These are phyloP conservation scores for Leucoraja erinaceus DNA, from an alignment of 2,113 vertebrate genomes.

Conservation along the genomic window DNA sequence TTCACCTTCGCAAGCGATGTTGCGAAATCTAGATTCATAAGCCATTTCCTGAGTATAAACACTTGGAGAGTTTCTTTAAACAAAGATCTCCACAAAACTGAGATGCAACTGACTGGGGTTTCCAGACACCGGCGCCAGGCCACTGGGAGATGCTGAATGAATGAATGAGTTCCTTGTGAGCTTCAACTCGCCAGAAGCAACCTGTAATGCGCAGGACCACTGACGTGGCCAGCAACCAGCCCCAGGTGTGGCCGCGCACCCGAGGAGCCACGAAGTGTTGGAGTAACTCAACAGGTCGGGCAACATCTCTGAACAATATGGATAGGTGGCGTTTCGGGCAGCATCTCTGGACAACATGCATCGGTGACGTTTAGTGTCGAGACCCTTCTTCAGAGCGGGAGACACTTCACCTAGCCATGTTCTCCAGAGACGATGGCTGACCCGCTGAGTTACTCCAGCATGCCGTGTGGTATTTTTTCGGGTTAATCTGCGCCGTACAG, in stretches of 20 bases:
- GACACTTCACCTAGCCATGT: too few relatives aligned
- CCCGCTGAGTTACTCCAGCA: too few relatives aligned
- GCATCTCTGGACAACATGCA: too few relatives aligned
- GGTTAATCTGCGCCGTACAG: too few relatives aligned
- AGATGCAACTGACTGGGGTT: background rate
- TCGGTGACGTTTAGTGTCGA: too few relatives aligned
- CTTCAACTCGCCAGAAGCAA: background rate
- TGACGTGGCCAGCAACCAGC: slow-evolving; percentile 21
- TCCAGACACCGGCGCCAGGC: background rate
- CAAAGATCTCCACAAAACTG: background rate
- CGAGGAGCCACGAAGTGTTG: background rate
- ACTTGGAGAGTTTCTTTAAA: background rate
- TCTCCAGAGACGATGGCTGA: too few relatives aligned
- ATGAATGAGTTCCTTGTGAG: slow-evolving; percentile 6
- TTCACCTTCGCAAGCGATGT: background rate
- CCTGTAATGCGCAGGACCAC: background rate
- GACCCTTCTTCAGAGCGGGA: too few relatives aligned
- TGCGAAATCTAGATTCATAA: background rate
- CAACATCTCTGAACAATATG: too few relatives aligned
- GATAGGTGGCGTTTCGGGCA: too few relatives aligned
- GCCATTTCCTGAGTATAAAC: background rate
- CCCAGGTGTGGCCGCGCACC: background rate
- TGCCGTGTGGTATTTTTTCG: too few relatives aligned
- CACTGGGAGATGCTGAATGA: background rate
- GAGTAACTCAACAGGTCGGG: too few relatives aligned